Evolutionary conservation across 2,888 invertebrate genomes (phyloP).

Genomic region (Microctonus hyperodae): DNA sequence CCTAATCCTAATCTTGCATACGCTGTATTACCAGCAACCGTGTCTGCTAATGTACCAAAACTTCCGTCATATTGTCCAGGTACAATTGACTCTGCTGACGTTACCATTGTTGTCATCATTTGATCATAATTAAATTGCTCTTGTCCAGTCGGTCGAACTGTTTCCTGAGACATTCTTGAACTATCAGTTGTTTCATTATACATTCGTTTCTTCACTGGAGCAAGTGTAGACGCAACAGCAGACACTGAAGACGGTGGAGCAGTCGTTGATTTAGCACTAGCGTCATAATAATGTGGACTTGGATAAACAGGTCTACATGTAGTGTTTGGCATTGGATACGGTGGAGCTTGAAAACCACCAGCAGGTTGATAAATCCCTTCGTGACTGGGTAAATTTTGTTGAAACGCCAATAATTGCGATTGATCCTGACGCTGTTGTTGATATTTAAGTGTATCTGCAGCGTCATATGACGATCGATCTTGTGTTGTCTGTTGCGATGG

Average conservation of each 20-base stretch:
- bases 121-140: slow-evolving; percentile 58
- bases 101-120: slow-evolving; percentile 53
- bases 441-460: slow-evolving; percentile 48
- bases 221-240: slow-evolving; percentile 44
- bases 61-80: slow-evolving; percentile 55
- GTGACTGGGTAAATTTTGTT: slow-evolving; percentile 54
- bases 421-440: slow-evolving; percentile 52
- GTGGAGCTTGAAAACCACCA: slow-evolving; percentile 54
- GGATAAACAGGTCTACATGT: slow-evolving; percentile 55
- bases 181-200: slow-evolving; percentile 53
- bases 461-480: slow-evolving; percentile 46
- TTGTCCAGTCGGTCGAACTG: slow-evolving; percentile 44
- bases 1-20: slow-evolving; percentile 57
- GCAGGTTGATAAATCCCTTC: slow-evolving; percentile 55
- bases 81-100: slow-evolving; percentile 48
- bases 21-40: slow-evolving; percentile 53
- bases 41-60: slow-evolving; percentile 53
- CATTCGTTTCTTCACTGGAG: slow-evolving; percentile 58
- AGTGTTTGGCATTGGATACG: slow-evolving; percentile 56
- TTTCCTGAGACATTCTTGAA: slow-evolving; percentile 47
- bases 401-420: slow-evolving; percentile 51
- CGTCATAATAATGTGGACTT: slow-evolving; percentile 57
- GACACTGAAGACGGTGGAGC: slow-evolving; percentile 34
- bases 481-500: slow-evolving; percentile 44
- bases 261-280: slow-evolving; percentile 45